Base-by-base conservation (phyloP, 2,113 vertebrate species). In the Eleginops maclovinus region DNA sequence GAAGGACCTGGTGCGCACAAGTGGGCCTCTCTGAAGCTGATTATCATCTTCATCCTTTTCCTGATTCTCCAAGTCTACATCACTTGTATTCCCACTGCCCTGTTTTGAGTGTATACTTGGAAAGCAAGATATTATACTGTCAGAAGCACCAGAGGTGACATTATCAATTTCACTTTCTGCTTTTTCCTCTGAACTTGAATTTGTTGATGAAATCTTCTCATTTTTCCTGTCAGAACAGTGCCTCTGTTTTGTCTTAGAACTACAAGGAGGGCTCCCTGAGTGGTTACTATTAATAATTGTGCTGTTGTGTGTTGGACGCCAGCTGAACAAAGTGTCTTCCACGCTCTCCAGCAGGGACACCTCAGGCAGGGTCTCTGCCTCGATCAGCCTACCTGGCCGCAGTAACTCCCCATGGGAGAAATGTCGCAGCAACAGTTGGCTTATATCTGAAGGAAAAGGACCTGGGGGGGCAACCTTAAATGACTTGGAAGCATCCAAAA, bases 361-460 rank as follows among this genome's bases (percentile, higher is more conserved):
- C 64, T 98, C 96, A 1, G 96, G 96, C 76, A 96, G 90, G 41
- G 95, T 96, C 89, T 99, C 96, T 0, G 90, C 91, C 55, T 95
- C 94, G 24, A 96, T 96, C 68, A 94, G 87, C 73, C 86, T 91
- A 19, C 79, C 88, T 0, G 88, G 71, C 75, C 60, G 85, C 17
- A 91, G 71, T 70, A 95, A 77, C 14, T 95, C 93, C 22, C 93
- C 95, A 66, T 91, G 84, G 53, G 94, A 86, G 66, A 97, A 94
- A 77, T 96, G 95, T 28, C 73, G 94, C 72, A 94, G 88, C 70
- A 96, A 91, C 77, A 96, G 55, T 47, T 82, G 46, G 36, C 94
- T 93, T 70, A 96, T 68, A 75, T 91, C 63, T 47, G 69, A 73
- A 74, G 85, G 75, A 50, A 40, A 5, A 24, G 54, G 54, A 0